Conservation (phyloP, 1,140 invertebrate species). For the Lordiphosa collinella region DNA sequence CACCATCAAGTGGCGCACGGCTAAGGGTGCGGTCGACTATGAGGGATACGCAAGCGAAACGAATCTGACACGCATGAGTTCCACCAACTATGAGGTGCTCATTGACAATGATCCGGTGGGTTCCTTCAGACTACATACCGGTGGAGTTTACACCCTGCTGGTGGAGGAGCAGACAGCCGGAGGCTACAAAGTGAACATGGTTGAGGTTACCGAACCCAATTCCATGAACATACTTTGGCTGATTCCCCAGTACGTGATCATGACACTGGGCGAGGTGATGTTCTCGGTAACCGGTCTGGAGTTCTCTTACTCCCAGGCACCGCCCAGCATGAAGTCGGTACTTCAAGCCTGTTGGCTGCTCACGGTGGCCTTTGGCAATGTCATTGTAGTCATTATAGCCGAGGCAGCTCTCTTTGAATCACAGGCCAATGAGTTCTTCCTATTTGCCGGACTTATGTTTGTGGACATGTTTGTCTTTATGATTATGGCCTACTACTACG, state of each 20-base stretch:
- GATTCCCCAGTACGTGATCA: conserved; percentile 92
- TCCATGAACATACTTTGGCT: conserved; percentile 90
- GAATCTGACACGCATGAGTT: conserved; percentile 57
- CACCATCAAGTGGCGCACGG: conserved; percentile 32
- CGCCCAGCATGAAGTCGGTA: conserved; percentile 93
- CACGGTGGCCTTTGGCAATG: conserved; percentile 94
- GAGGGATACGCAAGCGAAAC: conserved; percentile 31
- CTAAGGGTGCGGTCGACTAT: conserved; percentile 34
- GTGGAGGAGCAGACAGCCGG: conserved; percentile 43
- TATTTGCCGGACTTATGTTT: conserved; percentile 93
- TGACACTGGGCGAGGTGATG: conserved; percentile 93
- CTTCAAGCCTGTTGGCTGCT: conserved; percentile 93
- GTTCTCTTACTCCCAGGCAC: conserved; percentile 95
- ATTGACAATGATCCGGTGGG: conserved; percentile 53
- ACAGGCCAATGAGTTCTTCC: conserved; percentile 89
- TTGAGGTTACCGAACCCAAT: conserved; percentile 83
- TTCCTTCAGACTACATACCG: conserved; percentile 78
- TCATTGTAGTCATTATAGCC: conserved; percentile 92
- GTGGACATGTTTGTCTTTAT: conserved; percentile 90
- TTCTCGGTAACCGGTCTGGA: conserved; percentile 95
- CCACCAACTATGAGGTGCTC: conserved; percentile 79
- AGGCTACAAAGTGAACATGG: neutral
- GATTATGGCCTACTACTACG: conserved; percentile 87
- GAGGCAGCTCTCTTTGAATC: conserved; percentile 73
- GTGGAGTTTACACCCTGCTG: conserved; percentile 83